Conservation (phyloP, 2,797 vertebrate genomes). For the Peromyscus melanophrys region DNA sequence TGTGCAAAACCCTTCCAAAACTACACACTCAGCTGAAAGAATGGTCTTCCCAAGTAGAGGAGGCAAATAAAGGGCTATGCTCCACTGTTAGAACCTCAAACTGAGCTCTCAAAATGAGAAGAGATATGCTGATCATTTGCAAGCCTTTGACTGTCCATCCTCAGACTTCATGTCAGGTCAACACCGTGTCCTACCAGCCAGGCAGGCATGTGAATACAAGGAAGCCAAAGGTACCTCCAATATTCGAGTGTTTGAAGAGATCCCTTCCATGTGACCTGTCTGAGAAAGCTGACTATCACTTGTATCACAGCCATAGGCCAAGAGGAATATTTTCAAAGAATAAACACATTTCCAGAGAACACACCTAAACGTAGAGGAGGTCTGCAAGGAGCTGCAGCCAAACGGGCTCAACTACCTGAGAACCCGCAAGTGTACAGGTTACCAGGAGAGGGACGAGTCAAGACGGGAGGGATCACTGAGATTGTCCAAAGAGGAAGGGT, state of each 20-base stretch:
- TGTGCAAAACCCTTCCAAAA: background rate
- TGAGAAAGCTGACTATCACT: background rate
- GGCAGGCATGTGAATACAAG: background rate
- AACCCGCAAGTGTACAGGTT: background rate
- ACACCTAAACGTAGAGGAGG: background rate
- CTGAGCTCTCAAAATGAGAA: background rate
- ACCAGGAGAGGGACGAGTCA: background rate
- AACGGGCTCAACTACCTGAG: background rate
- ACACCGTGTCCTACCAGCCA: background rate
- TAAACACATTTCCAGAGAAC: background rate
- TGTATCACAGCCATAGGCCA: background rate
- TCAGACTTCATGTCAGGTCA: background rate
- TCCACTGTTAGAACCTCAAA: background rate
- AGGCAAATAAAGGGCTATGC: background rate
- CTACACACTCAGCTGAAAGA: background rate
- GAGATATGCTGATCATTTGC: background rate
- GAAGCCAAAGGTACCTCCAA: background rate
- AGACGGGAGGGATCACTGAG: background rate
- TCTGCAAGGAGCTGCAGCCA: background rate
- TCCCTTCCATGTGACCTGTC: background rate
- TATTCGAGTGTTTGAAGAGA: background rate
- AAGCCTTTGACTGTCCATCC: background rate
- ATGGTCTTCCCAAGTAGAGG: background rate
- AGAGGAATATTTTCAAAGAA: background rate
- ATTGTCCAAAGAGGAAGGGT: background rate